Evolutionary conservation across 2,888 invertebrate genomes (phyloP).

Genomic region (Andrena minutula): DNA sequence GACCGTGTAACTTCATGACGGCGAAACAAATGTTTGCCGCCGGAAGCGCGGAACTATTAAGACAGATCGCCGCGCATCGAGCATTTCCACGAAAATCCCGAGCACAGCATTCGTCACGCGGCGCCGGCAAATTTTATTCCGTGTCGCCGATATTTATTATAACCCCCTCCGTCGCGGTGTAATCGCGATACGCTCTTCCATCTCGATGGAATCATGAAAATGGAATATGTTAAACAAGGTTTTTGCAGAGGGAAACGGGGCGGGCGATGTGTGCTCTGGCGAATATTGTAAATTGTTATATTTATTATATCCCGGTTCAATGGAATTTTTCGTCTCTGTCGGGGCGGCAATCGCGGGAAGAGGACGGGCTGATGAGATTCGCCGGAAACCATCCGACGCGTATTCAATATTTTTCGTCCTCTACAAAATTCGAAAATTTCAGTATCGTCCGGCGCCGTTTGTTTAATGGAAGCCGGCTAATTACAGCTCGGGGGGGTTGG

Average conservation of each 20-base stretch:
- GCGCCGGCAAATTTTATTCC: constrained; percentile 8
- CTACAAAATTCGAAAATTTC: background rate
- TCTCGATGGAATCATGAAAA: background rate
- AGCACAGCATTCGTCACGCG: constrained; percentile 3
- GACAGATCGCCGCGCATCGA: constrained; percentile 59
- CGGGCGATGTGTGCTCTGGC: background rate
- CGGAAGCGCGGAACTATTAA: constrained; percentile 63
- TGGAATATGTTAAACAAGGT: background rate
- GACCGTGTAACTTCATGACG: constrained; percentile 65
- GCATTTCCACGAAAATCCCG: constrained; percentile 47
- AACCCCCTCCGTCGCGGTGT: background rate
- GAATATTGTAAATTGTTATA: constrained; percentile 11
- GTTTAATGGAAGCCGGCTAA: background rate
- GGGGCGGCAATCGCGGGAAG: no score
- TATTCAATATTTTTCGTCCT: background rate
- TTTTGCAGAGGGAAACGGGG: background rate
- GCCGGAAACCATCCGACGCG: background rate
- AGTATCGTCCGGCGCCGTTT: background rate
- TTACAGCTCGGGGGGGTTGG: background rate
- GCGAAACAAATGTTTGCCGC: constrained; percentile 75
- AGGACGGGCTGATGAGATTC: background rate
- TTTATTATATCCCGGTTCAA: constrained; percentile 18
- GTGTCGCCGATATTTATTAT: background rate
- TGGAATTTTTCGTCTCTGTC: background rate
- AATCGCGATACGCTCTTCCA: background rate